Conservation (phyloP, 2,797 vertebrate species). For the Brachyrhaphis roseni region DNA sequence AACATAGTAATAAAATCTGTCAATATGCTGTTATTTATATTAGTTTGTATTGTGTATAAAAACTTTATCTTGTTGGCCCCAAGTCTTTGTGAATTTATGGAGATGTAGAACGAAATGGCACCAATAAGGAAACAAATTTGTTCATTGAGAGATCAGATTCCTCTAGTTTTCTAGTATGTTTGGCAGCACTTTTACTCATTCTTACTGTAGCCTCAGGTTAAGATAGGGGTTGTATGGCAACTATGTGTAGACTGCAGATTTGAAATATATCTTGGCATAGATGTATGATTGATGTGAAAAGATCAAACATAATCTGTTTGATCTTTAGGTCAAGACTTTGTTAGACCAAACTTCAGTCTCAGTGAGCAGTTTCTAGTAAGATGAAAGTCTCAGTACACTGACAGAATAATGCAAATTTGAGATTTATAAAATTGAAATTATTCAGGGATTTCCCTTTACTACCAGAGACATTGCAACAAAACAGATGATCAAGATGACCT, state of each 20-base stretch:
- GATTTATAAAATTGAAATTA: background rate
- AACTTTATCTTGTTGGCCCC: background rate
- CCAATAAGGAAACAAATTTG: background rate
- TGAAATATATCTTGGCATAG: constrained; percentile 6
- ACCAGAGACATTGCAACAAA: background rate
- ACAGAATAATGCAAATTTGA: background rate
- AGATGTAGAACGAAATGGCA: background rate
- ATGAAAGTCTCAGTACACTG: constrained; percentile 13
- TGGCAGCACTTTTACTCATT: background rate
- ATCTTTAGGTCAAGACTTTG: constrained; percentile 34
- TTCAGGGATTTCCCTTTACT: background rate
- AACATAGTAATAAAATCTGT: background rate
- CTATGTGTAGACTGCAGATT: background rate
- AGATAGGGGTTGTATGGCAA: background rate
- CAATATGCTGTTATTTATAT: background rate
- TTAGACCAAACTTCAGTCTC: constrained; percentile 18
- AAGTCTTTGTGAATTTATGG: background rate
- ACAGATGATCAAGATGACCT: background rate
- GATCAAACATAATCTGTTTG: constrained; percentile 38
- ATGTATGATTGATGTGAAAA: constrained; percentile 23
- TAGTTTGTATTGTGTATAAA: background rate
- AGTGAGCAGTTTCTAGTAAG: constrained; percentile 12
- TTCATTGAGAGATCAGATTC: background rate
- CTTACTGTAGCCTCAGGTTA: background rate
- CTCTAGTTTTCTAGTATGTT: background rate